Percentiles rank a stretch among this genome's conserved stretches.
phyloP scores from a whole-genome alignment of 2,113 vertebrate genomes.

The Sturnira hondurensis region DNA sequence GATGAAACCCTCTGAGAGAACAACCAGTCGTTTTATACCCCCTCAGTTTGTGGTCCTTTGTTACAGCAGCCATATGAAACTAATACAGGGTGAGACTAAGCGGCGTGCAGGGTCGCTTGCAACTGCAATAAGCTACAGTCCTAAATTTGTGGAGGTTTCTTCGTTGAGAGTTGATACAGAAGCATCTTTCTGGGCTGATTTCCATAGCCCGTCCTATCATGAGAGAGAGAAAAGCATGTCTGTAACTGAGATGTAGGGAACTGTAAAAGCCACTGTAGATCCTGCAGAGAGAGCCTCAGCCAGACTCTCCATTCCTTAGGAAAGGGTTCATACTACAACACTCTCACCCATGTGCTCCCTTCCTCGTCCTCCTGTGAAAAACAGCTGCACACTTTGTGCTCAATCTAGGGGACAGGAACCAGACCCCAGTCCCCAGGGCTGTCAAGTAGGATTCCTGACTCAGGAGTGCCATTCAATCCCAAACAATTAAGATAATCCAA shows the following conservation, averaged over 20 bases:
- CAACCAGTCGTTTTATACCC: not conserved
- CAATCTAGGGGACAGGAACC: not conserved
- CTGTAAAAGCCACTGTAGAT: not conserved
- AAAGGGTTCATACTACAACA: not conserved
- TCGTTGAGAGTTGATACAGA: not conserved
- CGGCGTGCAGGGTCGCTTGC: not conserved
- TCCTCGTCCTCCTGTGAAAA: fast-evolving
- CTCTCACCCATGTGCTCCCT: fast-evolving
- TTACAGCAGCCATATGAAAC: not conserved
- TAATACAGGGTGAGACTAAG: not conserved
- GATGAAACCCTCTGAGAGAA: not conserved
- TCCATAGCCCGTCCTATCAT: not conserved
- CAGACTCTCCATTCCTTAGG: not conserved
- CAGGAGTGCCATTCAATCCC: not conserved
- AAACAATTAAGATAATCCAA: slow-evolving; percentile 33
- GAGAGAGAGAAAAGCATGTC: not conserved
- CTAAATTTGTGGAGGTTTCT: not conserved
- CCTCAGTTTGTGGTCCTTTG: not conserved
- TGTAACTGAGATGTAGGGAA: not conserved
- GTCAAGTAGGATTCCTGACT: not conserved
- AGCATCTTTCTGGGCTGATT: not conserved
- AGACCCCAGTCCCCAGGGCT: not conserved
- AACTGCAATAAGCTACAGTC: not conserved
- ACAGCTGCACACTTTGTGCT: not conserved
- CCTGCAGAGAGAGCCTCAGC: not conserved